phyloP scores from a whole-genome alignment of 2,888 invertebrate species.

The Xanthorhoe designata region DNA sequence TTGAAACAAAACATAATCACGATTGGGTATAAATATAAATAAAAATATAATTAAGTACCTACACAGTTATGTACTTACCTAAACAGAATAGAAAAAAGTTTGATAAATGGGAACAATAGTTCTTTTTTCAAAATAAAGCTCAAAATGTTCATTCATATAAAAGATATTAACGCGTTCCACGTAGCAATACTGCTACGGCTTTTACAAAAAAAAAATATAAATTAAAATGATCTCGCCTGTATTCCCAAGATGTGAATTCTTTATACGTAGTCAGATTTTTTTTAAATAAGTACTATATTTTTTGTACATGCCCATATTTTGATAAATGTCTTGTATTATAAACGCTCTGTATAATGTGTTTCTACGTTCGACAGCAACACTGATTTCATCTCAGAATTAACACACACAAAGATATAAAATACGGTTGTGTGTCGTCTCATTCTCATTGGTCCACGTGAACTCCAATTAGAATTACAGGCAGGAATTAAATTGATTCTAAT shows the following conservation, averaged over 20 bases:
- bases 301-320: too few relatives aligned
- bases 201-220: not conserved
- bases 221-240: too few relatives aligned
- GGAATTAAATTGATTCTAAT: conserved; percentile 12
- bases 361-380: conserved; percentile 18
- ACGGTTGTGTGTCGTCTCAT: conserved; percentile 26
- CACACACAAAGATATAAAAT: conserved; percentile 19
- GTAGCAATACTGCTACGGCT: conserved; percentile 12
- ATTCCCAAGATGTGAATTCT: too few relatives aligned
- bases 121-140: not conserved
- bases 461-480: conserved; percentile 42
- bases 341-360: not conserved
- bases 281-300: too few relatives aligned
- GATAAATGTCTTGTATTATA: not conserved
- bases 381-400: conserved; percentile 36
- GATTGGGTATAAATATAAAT: too few relatives aligned
- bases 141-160: not conserved
- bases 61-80: too few relatives aligned
- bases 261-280: too few relatives aligned
- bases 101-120: too few relatives aligned
- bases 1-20: not conserved
- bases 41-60: too few relatives aligned
- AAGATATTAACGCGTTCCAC: conserved; percentile 23
- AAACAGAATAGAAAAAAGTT: too few relatives aligned
- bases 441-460: conserved; percentile 31